These are phyloP conservation scores for Engystomops pustulosus DNA, from an alignment of 2,113 vertebrate genomes.

Conservation along the genomic window DNA sequence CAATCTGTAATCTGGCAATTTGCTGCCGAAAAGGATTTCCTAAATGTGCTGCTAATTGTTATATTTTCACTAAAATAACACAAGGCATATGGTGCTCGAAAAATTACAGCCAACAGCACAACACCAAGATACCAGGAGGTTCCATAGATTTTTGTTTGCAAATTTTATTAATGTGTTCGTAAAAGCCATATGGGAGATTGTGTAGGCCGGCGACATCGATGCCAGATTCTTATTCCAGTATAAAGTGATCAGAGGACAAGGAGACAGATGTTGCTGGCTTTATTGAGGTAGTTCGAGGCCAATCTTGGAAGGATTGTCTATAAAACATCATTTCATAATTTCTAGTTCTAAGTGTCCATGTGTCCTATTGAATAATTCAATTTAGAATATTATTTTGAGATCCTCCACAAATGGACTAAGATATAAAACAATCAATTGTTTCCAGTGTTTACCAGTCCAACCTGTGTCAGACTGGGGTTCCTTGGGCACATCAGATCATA, in stretches of 20 bases:
- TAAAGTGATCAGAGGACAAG: not conserved
- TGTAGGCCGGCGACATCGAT: not conserved
- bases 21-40: slow-evolving; percentile 32
- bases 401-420: no score
- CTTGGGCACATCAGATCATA: no score
- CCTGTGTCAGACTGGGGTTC: no score
- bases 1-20: slow-evolving; percentile 35
- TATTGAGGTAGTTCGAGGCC: not conserved
- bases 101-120: slow-evolving; percentile 21
- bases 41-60: slow-evolving; percentile 22
- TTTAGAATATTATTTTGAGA: no score
- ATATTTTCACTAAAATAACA: slow-evolving; percentile 38
- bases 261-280: not conserved
- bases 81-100: slow-evolving; percentile 25
- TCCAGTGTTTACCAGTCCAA: no score
- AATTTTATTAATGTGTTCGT: slow-evolving; percentile 23
- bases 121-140: not conserved
- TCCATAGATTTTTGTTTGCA: slow-evolving; percentile 16
- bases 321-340: no score
- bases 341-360: no score
- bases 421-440: no score
- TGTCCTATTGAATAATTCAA: no score
- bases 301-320: no score
- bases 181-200: slow-evolving; percentile 8
- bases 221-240: not conserved